phyloP scores from a whole-genome alignment of 2,888 invertebrate genomes.

The Hedya salicella region DNA sequence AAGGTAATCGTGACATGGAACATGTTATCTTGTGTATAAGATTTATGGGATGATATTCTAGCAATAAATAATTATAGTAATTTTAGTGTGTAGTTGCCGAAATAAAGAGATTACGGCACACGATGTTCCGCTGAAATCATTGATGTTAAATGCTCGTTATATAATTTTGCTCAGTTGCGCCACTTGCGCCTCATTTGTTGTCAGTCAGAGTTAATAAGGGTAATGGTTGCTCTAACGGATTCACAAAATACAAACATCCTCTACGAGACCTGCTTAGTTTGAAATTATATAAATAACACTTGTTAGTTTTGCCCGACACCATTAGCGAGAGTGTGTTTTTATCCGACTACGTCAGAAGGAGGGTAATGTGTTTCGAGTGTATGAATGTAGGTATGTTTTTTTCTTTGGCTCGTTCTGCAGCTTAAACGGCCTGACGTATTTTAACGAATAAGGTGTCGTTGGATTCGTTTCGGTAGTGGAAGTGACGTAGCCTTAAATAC shows the following conservation, averaged over 20 bases:
- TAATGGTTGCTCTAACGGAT: conserved; percentile 47
- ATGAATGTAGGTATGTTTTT: too few relatives aligned
- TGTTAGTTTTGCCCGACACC: conserved; percentile 39
- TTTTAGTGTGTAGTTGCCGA: conserved; percentile 70
- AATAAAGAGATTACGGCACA: conserved; percentile 62
- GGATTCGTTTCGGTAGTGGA: too few relatives aligned
- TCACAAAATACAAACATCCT: conserved; percentile 65
- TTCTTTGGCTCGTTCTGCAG: too few relatives aligned
- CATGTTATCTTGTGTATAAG: conserved; percentile 72
- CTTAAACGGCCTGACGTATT: too few relatives aligned
- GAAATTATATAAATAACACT: conserved; percentile 71
- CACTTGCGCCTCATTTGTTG: neutral
- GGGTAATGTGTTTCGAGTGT: too few relatives aligned
- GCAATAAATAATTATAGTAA: conserved; percentile 74
- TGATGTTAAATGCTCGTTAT: neutral
- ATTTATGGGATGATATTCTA: conserved; percentile 74
- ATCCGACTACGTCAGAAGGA: too few relatives aligned
- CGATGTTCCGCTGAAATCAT: conserved; percentile 3
- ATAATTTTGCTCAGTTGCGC: conserved; percentile 6
- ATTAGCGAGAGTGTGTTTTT: conserved; percentile 49
- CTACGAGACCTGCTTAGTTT: conserved; percentile 41
- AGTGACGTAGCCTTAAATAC: too few relatives aligned
- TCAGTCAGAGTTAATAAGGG: too few relatives aligned
- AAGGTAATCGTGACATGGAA: conserved; percentile 65
- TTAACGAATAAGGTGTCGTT: too few relatives aligned